These are phyloP conservation scores for Callorhinus ursinus DNA, from an alignment of 2,113 vertebrate species.

Conservation along the genomic window DNA sequence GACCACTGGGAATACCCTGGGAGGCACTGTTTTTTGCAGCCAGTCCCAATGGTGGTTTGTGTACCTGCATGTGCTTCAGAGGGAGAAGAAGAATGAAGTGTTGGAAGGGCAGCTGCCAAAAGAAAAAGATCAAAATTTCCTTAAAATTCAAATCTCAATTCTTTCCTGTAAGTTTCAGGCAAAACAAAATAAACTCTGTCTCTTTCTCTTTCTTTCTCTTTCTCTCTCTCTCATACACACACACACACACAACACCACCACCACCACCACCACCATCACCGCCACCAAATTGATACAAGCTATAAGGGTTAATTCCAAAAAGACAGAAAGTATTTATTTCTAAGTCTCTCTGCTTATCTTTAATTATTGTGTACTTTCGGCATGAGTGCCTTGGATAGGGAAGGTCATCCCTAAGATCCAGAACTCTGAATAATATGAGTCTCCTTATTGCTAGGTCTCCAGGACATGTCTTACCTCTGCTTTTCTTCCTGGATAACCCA, in stretches of 20 bases:
- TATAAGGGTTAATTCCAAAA: constrained; percentile 8
- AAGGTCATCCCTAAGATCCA: neutral
- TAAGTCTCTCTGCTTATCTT: neutral
- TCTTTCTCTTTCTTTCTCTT: neutral
- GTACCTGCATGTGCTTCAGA: neutral
- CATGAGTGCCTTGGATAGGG: neutral
- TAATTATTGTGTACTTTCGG: neutral
- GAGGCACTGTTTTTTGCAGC: neutral
- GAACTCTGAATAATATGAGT: neutral
- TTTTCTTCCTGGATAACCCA: neutral
- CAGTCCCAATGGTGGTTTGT: neutral
- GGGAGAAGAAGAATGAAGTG: neutral
- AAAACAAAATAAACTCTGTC: neutral
- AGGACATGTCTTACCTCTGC: neutral
- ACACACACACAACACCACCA: neutral
- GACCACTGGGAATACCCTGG: constrained; percentile 21
- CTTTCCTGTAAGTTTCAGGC: constrained; percentile 3
- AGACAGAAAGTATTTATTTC: neutral
- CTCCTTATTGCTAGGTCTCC: neutral
- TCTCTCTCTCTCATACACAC: neutral
- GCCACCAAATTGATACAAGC: neutral
- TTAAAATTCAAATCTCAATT: constrained; percentile 52
- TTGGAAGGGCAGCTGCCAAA: constrained; percentile 56
- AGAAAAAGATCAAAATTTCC: constrained; percentile 57
- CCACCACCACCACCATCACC: neutral